These are phyloP conservation scores for Pollachius pollachius DNA, from an alignment of 2,113 vertebrate species.

Conservation along the genomic window DNA sequence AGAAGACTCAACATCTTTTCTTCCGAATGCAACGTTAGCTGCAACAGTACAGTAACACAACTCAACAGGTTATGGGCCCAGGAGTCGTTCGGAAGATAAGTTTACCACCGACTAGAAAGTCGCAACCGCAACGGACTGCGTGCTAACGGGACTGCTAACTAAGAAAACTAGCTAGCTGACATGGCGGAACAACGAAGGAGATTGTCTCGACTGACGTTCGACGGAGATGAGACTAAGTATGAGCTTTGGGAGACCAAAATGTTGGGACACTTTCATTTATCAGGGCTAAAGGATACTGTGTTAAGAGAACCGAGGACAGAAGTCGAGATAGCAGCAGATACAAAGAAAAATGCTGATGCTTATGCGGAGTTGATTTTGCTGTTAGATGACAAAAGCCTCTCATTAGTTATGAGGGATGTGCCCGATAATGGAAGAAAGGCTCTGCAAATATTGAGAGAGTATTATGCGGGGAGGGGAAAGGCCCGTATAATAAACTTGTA, in stretches of 20 bases:
- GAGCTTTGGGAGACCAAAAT: constrained; percentile 13
- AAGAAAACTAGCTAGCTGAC: neutral
- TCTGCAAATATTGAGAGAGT: constrained; percentile 21
- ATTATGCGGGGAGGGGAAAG: constrained; percentile 23
- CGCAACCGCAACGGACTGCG: neutral
- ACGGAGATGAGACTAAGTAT: constrained; percentile 16
- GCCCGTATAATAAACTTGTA: constrained; percentile 24
- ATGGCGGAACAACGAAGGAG: constrained; percentile 9
- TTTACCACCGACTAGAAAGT: constrained; percentile 2
- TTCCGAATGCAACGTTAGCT: too few relatives aligned
- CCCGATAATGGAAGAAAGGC: constrained; percentile 16
- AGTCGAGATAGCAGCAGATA: neutral
- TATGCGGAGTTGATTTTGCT: constrained; percentile 21
- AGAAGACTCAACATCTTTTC: too few relatives aligned
- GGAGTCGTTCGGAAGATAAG: constrained; percentile 6
- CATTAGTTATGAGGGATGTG: constrained; percentile 16
- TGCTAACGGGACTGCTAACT: neutral
- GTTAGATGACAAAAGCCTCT: constrained; percentile 13
- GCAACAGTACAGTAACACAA: neutral
- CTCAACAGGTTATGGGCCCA: constrained; percentile 27
- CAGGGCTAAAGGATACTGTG: constrained; percentile 13
- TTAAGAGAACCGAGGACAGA: neutral
- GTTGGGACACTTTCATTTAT: constrained; percentile 14
- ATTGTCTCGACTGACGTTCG: constrained; percentile 8
- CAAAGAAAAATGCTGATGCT: neutral